A percentile compares a stretch with the other conserved stretches of the same genome.
These are phyloP conservation scores for Rhogogaster chlorosoma DNA, from an alignment of 2,888 invertebrate species.

Conservation along the genomic window DNA sequence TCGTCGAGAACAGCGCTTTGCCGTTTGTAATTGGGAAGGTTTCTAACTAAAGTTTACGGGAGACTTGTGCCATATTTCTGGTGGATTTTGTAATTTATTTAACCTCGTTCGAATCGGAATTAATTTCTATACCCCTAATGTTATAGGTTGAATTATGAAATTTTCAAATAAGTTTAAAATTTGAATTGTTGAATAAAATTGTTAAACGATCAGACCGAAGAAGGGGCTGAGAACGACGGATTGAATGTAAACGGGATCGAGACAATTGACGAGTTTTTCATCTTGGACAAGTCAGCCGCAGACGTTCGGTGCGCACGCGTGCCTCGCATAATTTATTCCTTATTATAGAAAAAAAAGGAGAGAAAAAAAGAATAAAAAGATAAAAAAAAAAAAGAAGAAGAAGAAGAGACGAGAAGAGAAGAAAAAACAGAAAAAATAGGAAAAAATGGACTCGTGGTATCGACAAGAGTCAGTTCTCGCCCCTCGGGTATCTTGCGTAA, in stretches of 20 bases:
- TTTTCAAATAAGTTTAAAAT: not conserved
- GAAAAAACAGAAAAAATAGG: not conserved
- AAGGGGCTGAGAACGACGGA: not conserved
- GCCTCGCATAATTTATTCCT: constrained; percentile 42
- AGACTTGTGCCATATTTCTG: not conserved
- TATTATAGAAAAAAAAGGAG: not conserved
- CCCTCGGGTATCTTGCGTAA: no score
- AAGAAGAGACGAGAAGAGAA: not conserved
- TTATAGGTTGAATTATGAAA: not conserved
- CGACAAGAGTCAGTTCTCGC: no score
- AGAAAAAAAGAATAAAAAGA: not conserved
- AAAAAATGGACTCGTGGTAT: not conserved
- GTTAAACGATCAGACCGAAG: not conserved
- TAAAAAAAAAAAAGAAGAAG: not conserved
- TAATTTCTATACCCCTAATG: no score
- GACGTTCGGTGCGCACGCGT: constrained; percentile 34
- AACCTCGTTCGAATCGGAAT: no score
- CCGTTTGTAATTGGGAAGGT: not conserved
- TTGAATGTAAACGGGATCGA: constrained; percentile 41
- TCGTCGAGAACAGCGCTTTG: not conserved
- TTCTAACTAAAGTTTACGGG: not conserved
- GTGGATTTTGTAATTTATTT: not conserved
- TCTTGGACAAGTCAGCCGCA: not conserved
- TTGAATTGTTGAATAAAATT: not conserved
- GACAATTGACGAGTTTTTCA: constrained; percentile 45